These are phyloP conservation scores for Parauchenoglanis punctatus DNA, from an alignment of 2,797 vertebrate species.

Conservation along the genomic window DNA sequence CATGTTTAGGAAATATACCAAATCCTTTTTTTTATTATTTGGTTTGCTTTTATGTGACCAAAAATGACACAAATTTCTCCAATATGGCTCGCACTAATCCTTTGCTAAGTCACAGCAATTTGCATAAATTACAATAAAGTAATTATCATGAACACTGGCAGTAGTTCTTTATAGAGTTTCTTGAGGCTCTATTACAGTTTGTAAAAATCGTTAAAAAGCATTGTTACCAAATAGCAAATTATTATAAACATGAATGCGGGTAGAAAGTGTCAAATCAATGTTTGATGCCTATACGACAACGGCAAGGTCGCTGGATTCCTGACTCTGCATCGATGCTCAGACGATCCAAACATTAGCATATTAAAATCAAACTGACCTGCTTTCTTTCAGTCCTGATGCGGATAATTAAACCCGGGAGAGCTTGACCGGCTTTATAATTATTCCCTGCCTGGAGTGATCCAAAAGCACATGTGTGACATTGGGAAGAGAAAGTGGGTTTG, in stretches of 20 bases:
- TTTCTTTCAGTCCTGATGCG: constrained; percentile 56
- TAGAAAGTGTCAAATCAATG: not conserved
- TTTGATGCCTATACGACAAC: not conserved
- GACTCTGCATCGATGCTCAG: constrained; percentile 10
- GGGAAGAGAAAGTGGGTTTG: constrained; percentile 47
- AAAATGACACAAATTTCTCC: not conserved
- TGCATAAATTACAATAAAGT: not conserved
- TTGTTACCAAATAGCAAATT: not conserved
- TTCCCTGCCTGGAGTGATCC: constrained; percentile 58
- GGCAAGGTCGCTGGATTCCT: not conserved
- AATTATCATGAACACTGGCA: not conserved
- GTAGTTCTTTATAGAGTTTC: not conserved
- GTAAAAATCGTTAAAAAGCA: not conserved
- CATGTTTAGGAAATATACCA: not conserved
- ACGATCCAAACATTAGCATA: constrained; percentile 51
- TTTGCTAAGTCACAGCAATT: not conserved
- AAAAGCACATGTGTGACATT: constrained; percentile 52
- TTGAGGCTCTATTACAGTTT: not conserved
- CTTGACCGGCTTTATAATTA: constrained; percentile 53
- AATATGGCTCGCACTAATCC: not conserved
- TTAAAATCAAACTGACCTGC: constrained; percentile 57
- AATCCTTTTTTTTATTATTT: not conserved
- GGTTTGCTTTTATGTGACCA: not conserved
- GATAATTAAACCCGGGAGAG: constrained; percentile 61
- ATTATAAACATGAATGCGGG: not conserved